Conservation (phyloP, 2,888 invertebrate genomes). For the Phoronis australis region DNA sequence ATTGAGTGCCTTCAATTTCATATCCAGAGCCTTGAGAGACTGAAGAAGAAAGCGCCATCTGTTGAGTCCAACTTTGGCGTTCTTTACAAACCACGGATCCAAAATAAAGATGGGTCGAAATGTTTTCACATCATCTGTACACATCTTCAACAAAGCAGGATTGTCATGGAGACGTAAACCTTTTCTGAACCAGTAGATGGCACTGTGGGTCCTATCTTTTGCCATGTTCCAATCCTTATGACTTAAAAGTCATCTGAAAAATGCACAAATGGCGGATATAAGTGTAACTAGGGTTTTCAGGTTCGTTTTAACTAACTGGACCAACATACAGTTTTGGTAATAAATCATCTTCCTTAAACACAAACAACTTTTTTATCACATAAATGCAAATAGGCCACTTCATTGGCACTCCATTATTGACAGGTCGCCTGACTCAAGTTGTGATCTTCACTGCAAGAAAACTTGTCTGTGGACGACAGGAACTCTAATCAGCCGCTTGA, state of each 20-base stretch:
- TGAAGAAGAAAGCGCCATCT: constrained; percentile 74
- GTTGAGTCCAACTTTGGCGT: constrained; percentile 79
- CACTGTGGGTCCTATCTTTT: constrained; percentile 10
- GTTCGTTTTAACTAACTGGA: too few relatives aligned
- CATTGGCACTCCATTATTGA: too few relatives aligned
- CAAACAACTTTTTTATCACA: too few relatives aligned
- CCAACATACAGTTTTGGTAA: too few relatives aligned
- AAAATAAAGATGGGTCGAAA: constrained; percentile 80
- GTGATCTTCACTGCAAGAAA: too few relatives aligned
- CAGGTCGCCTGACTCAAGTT: too few relatives aligned
- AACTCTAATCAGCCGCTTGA: too few relatives aligned
- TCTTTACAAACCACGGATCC: constrained; percentile 84
- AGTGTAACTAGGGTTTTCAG: too few relatives aligned
- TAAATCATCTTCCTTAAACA: too few relatives aligned
- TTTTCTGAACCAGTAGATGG: constrained; percentile 83
- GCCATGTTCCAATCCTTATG: background rate
- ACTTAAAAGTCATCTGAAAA: background rate
- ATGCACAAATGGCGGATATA: background rate
- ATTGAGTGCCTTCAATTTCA: constrained; percentile 69
- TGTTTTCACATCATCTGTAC: constrained; percentile 62
- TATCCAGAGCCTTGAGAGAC: constrained; percentile 76
- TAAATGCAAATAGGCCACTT: too few relatives aligned
- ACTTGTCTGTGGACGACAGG: too few relatives aligned
- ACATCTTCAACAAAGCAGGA: constrained; percentile 73
- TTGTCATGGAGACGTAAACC: constrained; percentile 83